Evolutionary conservation across 2,113 vertebrate genomes (phyloP).

Genomic region (Myotis lucifugus): DNA sequence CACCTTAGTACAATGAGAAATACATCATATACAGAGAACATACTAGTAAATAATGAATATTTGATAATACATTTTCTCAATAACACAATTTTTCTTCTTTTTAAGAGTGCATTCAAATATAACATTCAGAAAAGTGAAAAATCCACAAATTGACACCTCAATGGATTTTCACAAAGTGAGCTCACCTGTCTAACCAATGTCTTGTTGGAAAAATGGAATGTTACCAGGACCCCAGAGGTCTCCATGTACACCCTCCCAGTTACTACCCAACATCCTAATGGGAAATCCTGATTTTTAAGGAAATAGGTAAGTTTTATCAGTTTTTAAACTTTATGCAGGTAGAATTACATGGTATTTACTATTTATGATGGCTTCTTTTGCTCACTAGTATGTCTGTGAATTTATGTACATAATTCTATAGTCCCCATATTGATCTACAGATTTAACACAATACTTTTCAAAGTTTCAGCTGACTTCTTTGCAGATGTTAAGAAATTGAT

Average conservation of each 20-base stretch:
- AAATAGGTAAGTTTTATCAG: background rate
- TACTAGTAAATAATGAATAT: conserved; percentile 2
- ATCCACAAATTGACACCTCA: background rate
- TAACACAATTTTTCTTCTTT: background rate
- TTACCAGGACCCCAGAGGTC: background rate
- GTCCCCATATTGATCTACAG: background rate
- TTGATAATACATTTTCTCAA: background rate
- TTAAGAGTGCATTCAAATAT: background rate
- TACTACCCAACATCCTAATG: background rate
- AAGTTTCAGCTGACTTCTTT: background rate
- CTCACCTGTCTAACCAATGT: background rate
- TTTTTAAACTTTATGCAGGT: conserved; percentile 5
- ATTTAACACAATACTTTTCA: conserved; percentile 4
- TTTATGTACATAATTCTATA: background rate
- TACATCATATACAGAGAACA: background rate
- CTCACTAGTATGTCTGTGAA: background rate
- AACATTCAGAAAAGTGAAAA: background rate
- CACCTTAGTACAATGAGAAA: background rate
- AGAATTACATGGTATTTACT: background rate
- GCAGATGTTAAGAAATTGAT: background rate
- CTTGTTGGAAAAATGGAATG: background rate
- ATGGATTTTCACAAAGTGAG: background rate
- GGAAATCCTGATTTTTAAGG: background rate
- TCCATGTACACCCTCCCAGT: background rate
- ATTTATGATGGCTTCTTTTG: background rate